Conservation (phyloP, 2,888 invertebrate species). For the Tetragonisca angustula region DNA sequence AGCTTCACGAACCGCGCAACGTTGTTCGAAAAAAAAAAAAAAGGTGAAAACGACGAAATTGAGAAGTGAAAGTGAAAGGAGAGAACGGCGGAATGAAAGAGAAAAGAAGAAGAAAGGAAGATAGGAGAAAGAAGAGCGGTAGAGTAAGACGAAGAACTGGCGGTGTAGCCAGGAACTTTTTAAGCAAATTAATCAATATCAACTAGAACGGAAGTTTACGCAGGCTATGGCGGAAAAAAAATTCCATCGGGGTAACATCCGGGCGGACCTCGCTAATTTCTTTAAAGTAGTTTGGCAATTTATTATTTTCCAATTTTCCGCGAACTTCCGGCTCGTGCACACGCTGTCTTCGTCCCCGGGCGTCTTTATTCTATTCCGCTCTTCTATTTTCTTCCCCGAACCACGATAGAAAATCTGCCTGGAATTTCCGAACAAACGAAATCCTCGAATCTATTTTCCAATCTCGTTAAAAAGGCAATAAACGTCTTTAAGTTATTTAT, state of each 20-base stretch:
- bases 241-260: slow-evolving; percentile 63
- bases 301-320: slow-evolving; percentile 81
- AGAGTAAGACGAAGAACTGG: slow-evolving; percentile 52
- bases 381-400: slow-evolving; percentile 52
- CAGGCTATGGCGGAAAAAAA: slow-evolving; percentile 57
- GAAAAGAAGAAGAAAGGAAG: slow-evolving; percentile 39
- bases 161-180: slow-evolving; percentile 76
- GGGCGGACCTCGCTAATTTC: slow-evolving; percentile 78
- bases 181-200: slow-evolving; percentile 82
- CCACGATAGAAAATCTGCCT: slow-evolving; percentile 43
- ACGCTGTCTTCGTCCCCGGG: slow-evolving; percentile 46
- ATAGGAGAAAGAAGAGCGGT: slow-evolving; percentile 13
- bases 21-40: neutral
- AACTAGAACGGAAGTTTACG: slow-evolving; percentile 76
- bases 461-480: neutral
- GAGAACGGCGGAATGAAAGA: neutral
- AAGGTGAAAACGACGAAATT: neutral
- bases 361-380: slow-evolving; percentile 58
- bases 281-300: slow-evolving; percentile 82
- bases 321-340: slow-evolving; percentile 67
- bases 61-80: neutral
- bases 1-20: neutral
- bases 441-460: neutral
- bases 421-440: slow-evolving; percentile 30
- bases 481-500: neutral